Base-by-base conservation (phyloP, 2,113 vertebrate species). In the Pedetes capensis region DNA sequence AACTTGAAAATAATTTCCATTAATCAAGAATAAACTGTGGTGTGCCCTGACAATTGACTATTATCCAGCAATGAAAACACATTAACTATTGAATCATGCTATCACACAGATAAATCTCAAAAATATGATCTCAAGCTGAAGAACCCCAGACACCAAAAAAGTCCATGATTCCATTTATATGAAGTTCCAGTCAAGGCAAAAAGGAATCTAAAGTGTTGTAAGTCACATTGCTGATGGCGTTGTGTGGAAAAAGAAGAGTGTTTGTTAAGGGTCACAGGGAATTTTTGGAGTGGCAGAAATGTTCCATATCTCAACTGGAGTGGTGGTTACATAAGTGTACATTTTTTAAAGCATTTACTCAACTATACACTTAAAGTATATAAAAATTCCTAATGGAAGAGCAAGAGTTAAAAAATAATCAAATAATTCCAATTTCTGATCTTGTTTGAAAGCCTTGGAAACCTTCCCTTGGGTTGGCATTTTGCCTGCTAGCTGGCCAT, bases 161-260 rank as follows among this genome's bases (percentile, higher is more conserved):
- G 32, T 55, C 25, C 22, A n/a, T 32, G 29, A 32, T 42, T 89
- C 9, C 29, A 61, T 51, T 81, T 75, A 64, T 1, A 57, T 12
- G 44, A 87, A 11, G 4, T 80, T 87, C 14, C 51, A 53, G 61
- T 42, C 79, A 84, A 83, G 18, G 23, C 25, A 80, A 66, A 75
- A 85, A 82, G 32, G 16, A 66, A 71, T 8, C 29, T 9, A 29
- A 0, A 25, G 8, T 64, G 8, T 49, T 49, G 63, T 23, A 61
- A 57, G 75, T 57, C 34, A 51, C 5, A 64, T 87, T 47, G 32
- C 5, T 2, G 4, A 34, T 37, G 7, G 14, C 51, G 64, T 16
- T 5, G 13, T 29, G 13, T 51, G 18, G 7, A 8, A 0, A 34
- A 32, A 51, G 13, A 2, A 1, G 18, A 11, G n/a, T 49, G 2